Evolutionary conservation across 2,888 invertebrate genomes (phyloP), one percentile per base, ranked within the genome.

Genomic region (Cerastis rubricosa): DNA sequence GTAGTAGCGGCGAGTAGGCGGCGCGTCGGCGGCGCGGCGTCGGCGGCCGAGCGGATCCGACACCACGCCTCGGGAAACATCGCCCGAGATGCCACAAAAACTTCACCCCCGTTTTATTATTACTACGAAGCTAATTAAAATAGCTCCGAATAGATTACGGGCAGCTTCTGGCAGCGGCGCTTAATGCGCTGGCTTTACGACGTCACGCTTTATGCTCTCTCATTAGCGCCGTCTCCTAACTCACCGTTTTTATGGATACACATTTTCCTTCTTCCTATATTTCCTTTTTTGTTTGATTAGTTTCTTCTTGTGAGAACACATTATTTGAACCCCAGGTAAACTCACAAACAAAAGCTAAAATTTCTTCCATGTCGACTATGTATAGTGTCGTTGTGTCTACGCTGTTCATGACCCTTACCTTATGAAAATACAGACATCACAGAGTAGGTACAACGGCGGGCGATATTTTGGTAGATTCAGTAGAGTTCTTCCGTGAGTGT

Each of bases 111-210:
- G 92, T 93, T 94, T 94, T 94, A 94, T 95, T 95, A 95, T 95
- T 94, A 94, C 94, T 94, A 93, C 93, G 93, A 94, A 94, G 95
- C 95, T 95, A 96, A 96, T 96, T 96, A 96, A 96, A 96, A 96
- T 95, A 95, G 94, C 95, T 95, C 91, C 93, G 95, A 95, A 95
- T 96, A 96, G 96, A 96, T 96, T 94, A 95, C 94, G 93, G 94
- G 92, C 94, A 94, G 94, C 94, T 96, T 94, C 95, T 95, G 95
- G 94, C 95, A 91, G 92, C 91, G 93, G 92, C 91, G 94, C 94
- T 95, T 96, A 96, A 96, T 96, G 95, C 94, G 92, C 93, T 94
- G 93, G 92, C 94, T 96, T 96, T 96, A 96, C 94, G 96, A 95
- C 95, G 95, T 95, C 94, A 95, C 95, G 95, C 95, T 96, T 95